Evolutionary conservation across 2,113 vertebrate species (phyloP), one percentile per base, ranked within the genome.

Genomic region (Ptychochromis oligacanthus): DNA sequence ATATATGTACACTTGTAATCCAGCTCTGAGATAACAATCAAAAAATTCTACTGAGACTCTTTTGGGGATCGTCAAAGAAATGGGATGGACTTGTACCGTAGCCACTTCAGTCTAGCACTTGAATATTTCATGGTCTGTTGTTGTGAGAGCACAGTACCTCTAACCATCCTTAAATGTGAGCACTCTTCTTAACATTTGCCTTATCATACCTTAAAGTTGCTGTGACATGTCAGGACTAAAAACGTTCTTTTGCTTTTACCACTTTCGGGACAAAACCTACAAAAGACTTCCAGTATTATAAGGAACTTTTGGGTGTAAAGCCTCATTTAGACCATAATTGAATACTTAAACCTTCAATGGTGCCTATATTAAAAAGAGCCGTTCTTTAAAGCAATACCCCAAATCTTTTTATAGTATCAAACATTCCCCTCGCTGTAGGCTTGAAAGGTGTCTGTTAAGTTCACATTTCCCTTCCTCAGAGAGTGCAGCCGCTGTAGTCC

Each of bases 41-140:
- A n/a, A 79, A 49, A 74, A 67, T 74, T 49, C 52, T 64, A 34
- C 77, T 0, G 28, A 61, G 67, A 62, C 76, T 80, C 89, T 88
- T 87, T 54, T 60, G 77, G 57, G 70, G 43, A 70, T 89, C 46
- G 17, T 84, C 77, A 85, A 87, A 75, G 62, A 88, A 82, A 79
- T 40, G 52, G 49, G 74, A 89, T 67, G 61, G 61, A 86, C 75
- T 61, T 81, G 77, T 83, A 72, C 31, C 11, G 7, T 26, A 61
- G 59, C 56, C 83, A 79, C 82, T 93, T 88, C 81, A 77, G 40
- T 80, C 18, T 31, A 67, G 55, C 28, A 10, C 34, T 85, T 92
- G 54, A 94, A 94, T 93, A 92, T 93, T 94, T 91, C 81, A 93
- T 86, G 72, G 28, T 82, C 62, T 87, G 86, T 87, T 84, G 82